These are phyloP conservation scores for Pseudanteris insignis DNA, from an alignment of 2,888 invertebrate species.

Conservation along the genomic window DNA sequence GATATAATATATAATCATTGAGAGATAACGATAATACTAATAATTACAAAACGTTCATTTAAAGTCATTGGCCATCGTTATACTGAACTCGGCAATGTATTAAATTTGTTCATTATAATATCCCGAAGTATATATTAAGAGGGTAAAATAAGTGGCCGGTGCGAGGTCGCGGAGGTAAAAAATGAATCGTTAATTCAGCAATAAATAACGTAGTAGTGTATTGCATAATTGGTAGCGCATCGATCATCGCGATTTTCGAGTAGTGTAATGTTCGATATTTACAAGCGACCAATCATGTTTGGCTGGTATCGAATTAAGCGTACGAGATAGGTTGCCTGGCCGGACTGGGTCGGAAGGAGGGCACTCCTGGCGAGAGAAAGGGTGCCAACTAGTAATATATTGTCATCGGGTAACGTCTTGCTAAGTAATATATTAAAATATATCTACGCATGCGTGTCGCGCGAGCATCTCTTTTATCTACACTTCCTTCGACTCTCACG, in stretches of 20 bases:
- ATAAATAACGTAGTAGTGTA: slow-evolving; percentile 35
- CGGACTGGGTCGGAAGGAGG: slow-evolving; percentile 39
- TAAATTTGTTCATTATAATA: background rate
- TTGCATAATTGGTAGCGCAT: slow-evolving; percentile 37
- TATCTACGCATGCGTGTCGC: slow-evolving; percentile 45
- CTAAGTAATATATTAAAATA: slow-evolving; percentile 55
- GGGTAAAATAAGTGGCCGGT: background rate
- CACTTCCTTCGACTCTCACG: slow-evolving; percentile 23
- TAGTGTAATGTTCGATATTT: slow-evolving; percentile 25
- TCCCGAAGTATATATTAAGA: background rate
- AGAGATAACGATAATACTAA: too few species aligned
- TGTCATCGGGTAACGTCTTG: slow-evolving; percentile 58
- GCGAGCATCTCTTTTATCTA: slow-evolving; percentile 25
- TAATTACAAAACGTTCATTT: too few species aligned
- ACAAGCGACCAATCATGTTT: slow-evolving; percentile 29
- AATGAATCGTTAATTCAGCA: slow-evolving; percentile 18
- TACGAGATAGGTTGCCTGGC: slow-evolving; percentile 18
- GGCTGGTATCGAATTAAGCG: slow-evolving; percentile 24
- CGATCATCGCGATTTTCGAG: slow-evolving; percentile 23
- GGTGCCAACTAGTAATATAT: slow-evolving; percentile 56
- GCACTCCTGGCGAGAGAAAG: slow-evolving; percentile 44
- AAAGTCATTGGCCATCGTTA: too few species aligned
- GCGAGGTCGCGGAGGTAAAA: too few species aligned
- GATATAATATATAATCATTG: too few species aligned
- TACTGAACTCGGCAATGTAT: too few species aligned